These are phyloP conservation scores for Scelioninae gen. 2 DNA, from an alignment of 2,888 invertebrate genomes.

Conservation along the genomic window DNA sequence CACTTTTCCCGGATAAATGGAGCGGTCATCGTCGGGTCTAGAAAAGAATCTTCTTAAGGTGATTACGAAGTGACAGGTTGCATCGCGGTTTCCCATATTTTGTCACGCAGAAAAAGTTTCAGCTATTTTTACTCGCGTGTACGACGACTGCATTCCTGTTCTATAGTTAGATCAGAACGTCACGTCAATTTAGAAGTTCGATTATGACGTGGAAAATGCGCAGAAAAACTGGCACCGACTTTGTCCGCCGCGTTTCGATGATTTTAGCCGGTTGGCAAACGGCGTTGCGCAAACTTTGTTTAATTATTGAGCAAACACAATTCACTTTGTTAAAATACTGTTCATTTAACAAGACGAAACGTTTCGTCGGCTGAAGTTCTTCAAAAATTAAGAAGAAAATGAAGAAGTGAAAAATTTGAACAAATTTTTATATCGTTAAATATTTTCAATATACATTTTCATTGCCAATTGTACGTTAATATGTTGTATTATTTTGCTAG, in stretches of 20 bases:
- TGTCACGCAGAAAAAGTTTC: slow-evolving; percentile 43
- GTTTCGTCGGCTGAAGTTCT: not conserved
- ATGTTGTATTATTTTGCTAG: too few relatives aligned
- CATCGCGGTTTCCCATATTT: slow-evolving; percentile 49
- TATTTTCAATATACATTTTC: too few relatives aligned
- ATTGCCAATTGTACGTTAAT: too few relatives aligned
- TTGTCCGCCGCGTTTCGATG: not conserved
- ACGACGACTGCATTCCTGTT: slow-evolving; percentile 45
- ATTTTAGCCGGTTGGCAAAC: not conserved
- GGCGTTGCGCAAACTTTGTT: not conserved
- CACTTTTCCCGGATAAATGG: slow-evolving; percentile 44
- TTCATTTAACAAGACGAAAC: too few relatives aligned
- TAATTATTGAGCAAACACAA: not conserved
- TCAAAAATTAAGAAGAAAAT: not conserved
- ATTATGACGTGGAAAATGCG: slow-evolving; percentile 33
- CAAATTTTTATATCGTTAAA: too few relatives aligned
- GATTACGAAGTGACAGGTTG: slow-evolving; percentile 50
- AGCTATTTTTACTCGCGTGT: slow-evolving; percentile 47
- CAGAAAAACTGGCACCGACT: slow-evolving; percentile 36
- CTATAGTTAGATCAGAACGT: slow-evolving; percentile 49
- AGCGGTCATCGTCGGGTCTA: slow-evolving; percentile 34
- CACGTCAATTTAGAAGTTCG: slow-evolving; percentile 26
- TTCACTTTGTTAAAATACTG: not conserved
- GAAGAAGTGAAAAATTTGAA: too few relatives aligned
- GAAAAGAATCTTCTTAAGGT: slow-evolving; percentile 42